Percentiles rank a stretch among this genome's conserved stretches.
phyloP scores from a whole-genome alignment of 2,113 vertebrate species.

The Arothron firmamentum region DNA sequence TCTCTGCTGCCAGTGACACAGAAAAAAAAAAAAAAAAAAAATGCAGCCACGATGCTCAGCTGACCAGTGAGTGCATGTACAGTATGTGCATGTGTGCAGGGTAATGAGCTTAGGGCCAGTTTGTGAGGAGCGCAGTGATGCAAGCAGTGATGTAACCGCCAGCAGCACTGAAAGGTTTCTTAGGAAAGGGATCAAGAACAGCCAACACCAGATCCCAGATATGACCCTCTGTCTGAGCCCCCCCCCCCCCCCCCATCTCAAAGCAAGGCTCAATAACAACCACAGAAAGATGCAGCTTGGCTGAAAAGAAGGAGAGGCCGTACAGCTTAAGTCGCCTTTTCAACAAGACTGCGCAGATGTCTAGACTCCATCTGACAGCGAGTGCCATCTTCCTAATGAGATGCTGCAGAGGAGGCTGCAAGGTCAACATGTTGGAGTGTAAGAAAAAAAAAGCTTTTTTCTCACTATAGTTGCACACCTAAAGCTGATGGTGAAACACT shows the following conservation, averaged over 20 bases:
- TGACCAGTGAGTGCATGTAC: constrained; percentile 19
- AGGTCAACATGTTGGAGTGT: constrained; percentile 19
- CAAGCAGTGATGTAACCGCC: constrained; percentile 50
- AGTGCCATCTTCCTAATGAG: constrained; percentile 30
- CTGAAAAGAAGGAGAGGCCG: constrained; percentile 32
- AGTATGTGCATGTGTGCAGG: constrained; percentile 8
- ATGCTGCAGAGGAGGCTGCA: constrained; percentile 13
- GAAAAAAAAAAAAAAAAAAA: constrained; percentile 1
- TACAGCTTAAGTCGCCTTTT: constrained; percentile 44
- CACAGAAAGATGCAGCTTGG: constrained; percentile 19
- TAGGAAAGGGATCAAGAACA: constrained; percentile 34
- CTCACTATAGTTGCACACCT: neutral
- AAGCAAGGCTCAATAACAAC: neutral
- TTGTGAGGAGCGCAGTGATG: constrained; percentile 27
- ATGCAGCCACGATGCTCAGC: constrained; percentile 8
- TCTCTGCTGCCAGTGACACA: neutral
- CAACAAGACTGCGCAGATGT: constrained; percentile 11
- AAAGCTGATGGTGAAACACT: constrained; percentile 20
- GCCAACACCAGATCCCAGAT: constrained; percentile 15
- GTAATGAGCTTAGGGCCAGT: constrained; percentile 35
- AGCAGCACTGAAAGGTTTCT: constrained; percentile 42
- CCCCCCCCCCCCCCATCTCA: constrained; percentile 6
- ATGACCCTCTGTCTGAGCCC: constrained; percentile 29
- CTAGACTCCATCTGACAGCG: constrained; percentile 43
- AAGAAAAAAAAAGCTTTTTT: no score